Conservation (phyloP, 2,113 vertebrate genomes). For the Cnemophilus loriae region DNA sequence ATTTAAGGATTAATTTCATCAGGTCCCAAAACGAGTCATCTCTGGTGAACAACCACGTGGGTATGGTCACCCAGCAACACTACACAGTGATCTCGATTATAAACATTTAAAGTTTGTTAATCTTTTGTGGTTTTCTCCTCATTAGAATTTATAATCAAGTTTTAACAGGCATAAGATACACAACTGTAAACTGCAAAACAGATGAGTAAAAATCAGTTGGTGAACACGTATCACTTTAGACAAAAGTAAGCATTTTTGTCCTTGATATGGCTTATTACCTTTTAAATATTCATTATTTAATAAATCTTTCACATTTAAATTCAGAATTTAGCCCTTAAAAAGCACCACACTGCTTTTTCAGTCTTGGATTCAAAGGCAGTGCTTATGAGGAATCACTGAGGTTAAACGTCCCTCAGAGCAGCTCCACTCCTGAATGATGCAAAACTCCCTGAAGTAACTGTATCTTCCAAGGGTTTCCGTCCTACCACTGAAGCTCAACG, state of each 20-base stretch:
- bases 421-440: background rate
- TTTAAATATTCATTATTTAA: background rate
- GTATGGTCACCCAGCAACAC: background rate
- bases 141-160: background rate
- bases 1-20: background rate
- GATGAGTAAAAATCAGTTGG: background rate
- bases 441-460: background rate
- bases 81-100: background rate
- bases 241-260: background rate
- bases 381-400: background rate
- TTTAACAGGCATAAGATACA: background rate
- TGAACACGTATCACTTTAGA: background rate
- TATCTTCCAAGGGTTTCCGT: background rate
- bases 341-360: background rate
- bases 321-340: background rate
- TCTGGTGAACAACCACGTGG: background rate
- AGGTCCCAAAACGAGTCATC: background rate
- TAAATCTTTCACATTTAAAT: background rate
- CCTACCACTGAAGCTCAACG: background rate
- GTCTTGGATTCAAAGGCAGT: background rate
- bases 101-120: background rate
- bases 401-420: background rate
- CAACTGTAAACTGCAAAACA: background rate
- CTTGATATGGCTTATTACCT: background rate
- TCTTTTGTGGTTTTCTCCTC: background rate